These are phyloP conservation scores for Epizoanthus scotinus DNA, from an alignment of 92 coral and sea anemone species.

Conservation along the genomic window DNA sequence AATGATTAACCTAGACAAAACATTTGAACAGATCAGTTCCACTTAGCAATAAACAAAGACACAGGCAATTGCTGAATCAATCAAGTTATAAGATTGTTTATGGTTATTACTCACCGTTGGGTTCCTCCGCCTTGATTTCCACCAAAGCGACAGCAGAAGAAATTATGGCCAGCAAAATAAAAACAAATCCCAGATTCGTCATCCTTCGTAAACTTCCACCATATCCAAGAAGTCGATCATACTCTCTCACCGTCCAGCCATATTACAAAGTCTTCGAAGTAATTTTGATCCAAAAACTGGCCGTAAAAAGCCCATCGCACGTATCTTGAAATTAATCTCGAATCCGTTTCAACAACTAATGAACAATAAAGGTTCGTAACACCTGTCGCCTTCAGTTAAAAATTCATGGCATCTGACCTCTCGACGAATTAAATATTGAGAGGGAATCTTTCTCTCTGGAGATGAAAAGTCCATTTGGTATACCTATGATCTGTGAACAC, in stretches of 20 bases:
- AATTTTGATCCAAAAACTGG: background rate
- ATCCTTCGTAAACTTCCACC: conserved; percentile 4
- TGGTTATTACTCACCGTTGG: conserved; percentile 6
- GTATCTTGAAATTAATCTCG: background rate
- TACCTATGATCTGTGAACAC: background rate
- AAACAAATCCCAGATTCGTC: conserved; percentile 7
- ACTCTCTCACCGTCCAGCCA: background rate
- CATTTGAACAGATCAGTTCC: background rate
- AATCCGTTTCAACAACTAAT: conserved; percentile 9
- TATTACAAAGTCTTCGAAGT: background rate
- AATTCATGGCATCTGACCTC: conserved; percentile 39
- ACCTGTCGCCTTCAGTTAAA: conserved; percentile 32
- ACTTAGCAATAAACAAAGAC: no score
- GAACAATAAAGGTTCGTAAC: background rate
- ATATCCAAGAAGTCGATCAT: conserved; percentile 10
- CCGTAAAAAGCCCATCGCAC: background rate
- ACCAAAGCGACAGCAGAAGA: conserved; percentile 23
- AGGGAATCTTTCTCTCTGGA: background rate
- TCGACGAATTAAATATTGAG: conserved; percentile 25
- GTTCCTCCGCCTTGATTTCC: conserved; percentile 16
- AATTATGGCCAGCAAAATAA: conserved; percentile 9
- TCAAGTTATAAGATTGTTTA: background rate
- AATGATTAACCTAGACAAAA: background rate
- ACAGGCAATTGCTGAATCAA: background rate
- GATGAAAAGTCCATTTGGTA: background rate